Evolutionary conservation across 2,797 vertebrate species (phyloP), one percentile per base, ranked within the genome.

Genomic region (Cephalopachus bancanus): DNA sequence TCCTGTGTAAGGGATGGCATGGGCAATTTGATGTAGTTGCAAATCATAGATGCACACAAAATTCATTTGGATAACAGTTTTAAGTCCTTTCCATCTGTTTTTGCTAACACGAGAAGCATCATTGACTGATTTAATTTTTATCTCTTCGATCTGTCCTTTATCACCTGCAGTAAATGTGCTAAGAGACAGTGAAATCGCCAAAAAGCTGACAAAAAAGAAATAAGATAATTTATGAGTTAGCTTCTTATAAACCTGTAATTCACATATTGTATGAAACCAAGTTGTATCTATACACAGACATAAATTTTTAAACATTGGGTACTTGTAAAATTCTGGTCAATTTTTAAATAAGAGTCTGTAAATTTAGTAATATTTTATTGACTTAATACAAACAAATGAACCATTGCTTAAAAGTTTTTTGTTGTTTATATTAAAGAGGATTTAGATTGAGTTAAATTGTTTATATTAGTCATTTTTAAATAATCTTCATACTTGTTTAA

Each of bases 91-190:
- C 14, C 74, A 17, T n/a, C 67, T 93, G 11, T 62, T 89, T 16
- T 9, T 87, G 57, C 19, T 95, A 69, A 83, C 11, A 37, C 7
- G 76, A 86, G 19, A 78, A 93, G 12, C 28, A 89, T 67, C 22
- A 89, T 5, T 33, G 4, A 93, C 8, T 24, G 28, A 72, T n/a
- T 67, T 80, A 83, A 89, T 94, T 91, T 91, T 94, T 14, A 83
- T 30, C 17, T 79, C 5, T 80, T 80, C 57, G 69, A 16, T 17
- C 7, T 80, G 30, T 91, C 17, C 1, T 33, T 65, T 16, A 19
- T 62, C 1, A 75, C 7, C 65, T 93, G 8, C 37, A 17, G 28
- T 44, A 71, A 94, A 91, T 10, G 1, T 15, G 60, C 10, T 67
- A 94, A 93, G 0, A 72, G 57, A 33, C 26, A 83, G 7, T 33